Base-by-base conservation (phyloP, 1,140 invertebrate genomes). In the Drosophila baimaii region DNA sequence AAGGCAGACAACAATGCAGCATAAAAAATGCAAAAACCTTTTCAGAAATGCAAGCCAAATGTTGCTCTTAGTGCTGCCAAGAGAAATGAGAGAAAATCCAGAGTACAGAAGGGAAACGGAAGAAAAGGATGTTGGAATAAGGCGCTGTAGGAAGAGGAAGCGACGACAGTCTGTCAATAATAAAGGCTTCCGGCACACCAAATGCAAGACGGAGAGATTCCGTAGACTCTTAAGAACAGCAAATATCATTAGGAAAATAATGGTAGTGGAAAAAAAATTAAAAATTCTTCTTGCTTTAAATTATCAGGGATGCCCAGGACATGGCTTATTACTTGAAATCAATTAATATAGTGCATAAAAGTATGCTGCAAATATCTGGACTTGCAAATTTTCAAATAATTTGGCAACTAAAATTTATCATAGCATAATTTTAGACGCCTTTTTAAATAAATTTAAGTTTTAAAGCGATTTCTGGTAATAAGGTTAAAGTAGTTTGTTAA, bases 21-120 rank as follows among this genome's bases (percentile, higher is more conserved):
- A 85, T 85, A 81, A 77, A 84, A 85, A 62, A 85, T 84, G 77
- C 81, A 84, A 85, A 81, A 86, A 78, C 79, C 68, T 52, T 37
- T 63, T 85, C 57, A 75, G 61, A 81, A 85, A 85, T 84, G 81
- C 82, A 85, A 69, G 81, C 78, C 74, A 80, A 84, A 80, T 80
- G 72, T 57, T 80, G 63, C 73, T 66, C 37, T 64, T 69, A 29
- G 54, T 76, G 69, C 69, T 49, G 57, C 59, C 58, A 12, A 57
- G 31, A 55, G 69, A 55, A 73, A 64, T 49, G 35, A 43, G 17
- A 47, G 39, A 61, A 31, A 29, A 35, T 15, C 1, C 12, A 19
- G 41, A 35, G 25, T 27, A n/a, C n/a, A n/a, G 5, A 13, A 49
- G n/a, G 13, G 25, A 29, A 62, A 12, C 13, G 10, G 46, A 46